phyloP scores from a whole-genome alignment of 2,797 vertebrate species.

The Centroberyx gerrardi region DNA sequence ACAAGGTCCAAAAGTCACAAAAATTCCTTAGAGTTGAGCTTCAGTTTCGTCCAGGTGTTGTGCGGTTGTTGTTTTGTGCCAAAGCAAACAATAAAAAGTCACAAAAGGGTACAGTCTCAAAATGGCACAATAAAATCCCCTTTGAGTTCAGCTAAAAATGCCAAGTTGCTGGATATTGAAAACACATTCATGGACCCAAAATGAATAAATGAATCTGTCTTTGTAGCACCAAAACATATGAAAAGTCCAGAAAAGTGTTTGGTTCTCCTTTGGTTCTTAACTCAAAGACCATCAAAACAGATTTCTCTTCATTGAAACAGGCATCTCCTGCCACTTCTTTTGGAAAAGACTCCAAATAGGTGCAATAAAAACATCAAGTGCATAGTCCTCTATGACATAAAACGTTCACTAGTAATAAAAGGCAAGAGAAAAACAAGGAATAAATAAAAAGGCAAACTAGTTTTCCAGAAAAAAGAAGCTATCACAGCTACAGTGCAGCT shows the following conservation, averaged over 20 bases:
- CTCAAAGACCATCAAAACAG: background rate
- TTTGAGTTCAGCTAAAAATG: background rate
- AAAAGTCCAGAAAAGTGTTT: background rate
- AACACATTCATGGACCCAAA: too few species aligned
- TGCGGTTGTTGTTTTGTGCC: background rate
- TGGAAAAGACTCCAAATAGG: constrained; percentile 16
- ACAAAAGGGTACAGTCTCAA: constrained; percentile 29
- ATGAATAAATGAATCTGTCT: constrained; percentile 12
- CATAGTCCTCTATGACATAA: too few species aligned
- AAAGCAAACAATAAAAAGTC: constrained; percentile 9
- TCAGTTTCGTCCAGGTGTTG: constrained; percentile 25
- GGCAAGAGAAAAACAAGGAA: constrained; percentile 6
- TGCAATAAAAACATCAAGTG: background rate
- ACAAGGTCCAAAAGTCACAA: background rate
- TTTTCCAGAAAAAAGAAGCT: constrained; percentile 7
- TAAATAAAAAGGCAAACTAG: constrained; percentile 3
- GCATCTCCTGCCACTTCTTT: constrained; percentile 6
- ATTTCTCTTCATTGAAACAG: constrained; percentile 2
- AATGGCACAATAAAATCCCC: constrained; percentile 25
- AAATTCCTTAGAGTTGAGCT: background rate
- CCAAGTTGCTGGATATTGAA: background rate
- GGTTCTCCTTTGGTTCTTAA: background rate
- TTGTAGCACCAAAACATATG: constrained; percentile 4
- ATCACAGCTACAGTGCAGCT: constrained; percentile 18
- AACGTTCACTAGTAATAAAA: background rate